These are phyloP conservation scores for human (Homo sapiens) DNA, from an alignment of 2,113 vertebrate species.

Conservation along the genomic window DNA sequence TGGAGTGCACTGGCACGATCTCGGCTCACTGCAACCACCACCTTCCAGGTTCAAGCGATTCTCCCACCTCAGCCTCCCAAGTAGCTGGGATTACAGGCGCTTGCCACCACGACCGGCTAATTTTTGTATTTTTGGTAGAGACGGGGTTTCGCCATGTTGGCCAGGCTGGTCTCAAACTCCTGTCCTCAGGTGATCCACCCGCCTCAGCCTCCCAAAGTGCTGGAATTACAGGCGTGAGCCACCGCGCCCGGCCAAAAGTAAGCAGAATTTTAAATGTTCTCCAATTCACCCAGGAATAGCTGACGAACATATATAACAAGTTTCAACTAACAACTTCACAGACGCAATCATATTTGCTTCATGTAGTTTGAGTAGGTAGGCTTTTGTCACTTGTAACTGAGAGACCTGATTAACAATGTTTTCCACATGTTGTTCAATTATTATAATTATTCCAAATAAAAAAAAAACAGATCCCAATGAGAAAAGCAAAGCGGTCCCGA, in stretches of 20 bases:
- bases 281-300: neutral
- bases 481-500: neutral
- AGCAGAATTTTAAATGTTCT: neutral
- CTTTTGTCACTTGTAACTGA: neutral
- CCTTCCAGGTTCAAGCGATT: no score
- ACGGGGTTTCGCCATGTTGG: no score
- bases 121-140: no score
- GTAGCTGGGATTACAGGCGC: no score
- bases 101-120: no score
- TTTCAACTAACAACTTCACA: neutral
- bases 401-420: neutral
- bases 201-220: no score
- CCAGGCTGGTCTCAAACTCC: no score
- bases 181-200: no score
- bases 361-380: neutral
- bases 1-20: no score
- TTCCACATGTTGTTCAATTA: neutral
- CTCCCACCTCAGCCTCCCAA: no score
- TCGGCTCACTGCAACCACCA: no score
- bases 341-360: neutral
- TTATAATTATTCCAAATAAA: neutral
- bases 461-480: neutral
- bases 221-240: no score
- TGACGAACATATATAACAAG: neutral
- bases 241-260: neutral